Base-by-base conservation (phyloP, 1,140 invertebrate species). In the Heliconius nattereri region DNA sequence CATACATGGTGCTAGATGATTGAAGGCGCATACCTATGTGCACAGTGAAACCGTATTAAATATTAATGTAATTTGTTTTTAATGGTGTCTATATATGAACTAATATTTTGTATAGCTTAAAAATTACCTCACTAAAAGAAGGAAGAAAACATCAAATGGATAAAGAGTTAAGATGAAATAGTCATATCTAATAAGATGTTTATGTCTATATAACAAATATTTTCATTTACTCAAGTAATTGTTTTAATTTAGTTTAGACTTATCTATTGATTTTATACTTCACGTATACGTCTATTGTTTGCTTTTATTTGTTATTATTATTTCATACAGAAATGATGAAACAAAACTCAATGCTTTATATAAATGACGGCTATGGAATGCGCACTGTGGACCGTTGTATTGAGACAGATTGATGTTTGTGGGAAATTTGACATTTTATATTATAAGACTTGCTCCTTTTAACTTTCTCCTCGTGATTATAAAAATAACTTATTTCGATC, bases 1-100 rank as follows among this genome's bases (percentile, higher is more conserved):
- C 70, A 5, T 71, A 71, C 75, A 77, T 71, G 81, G 78, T n/a
- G 75, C 52, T 54, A 72, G 26, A 71, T 73, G 60, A 77, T 73
- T 82, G 71, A 78, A 29, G 37, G 60, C 32, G 35, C 45, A 76
- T 29, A 71, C 49, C 76, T 26, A 76, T 76, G 75, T 71, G 37
- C 20, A 70, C 35, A 8, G 60, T 26, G 60, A 66, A 29, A 66
- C 60, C 2, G 13, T 66, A 66, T 66, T 66, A 66, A 66, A 66
- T 66, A 66, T 66, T 66, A 26, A 66, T 66, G 13, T 66, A 23
- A 66, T 66, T 11, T 29, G 13, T 7, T 66, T 66, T 66, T 66
- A 13, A 66, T 66, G n/a, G 23, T 66, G 13, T 9, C 23, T 2
- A 66, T 29, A 11, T 66, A 29, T 66, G 26, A 13, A 66, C 11